These are phyloP conservation scores for Discoglossus pictus DNA, from an alignment of 2,797 vertebrate genomes.

Conservation along the genomic window DNA sequence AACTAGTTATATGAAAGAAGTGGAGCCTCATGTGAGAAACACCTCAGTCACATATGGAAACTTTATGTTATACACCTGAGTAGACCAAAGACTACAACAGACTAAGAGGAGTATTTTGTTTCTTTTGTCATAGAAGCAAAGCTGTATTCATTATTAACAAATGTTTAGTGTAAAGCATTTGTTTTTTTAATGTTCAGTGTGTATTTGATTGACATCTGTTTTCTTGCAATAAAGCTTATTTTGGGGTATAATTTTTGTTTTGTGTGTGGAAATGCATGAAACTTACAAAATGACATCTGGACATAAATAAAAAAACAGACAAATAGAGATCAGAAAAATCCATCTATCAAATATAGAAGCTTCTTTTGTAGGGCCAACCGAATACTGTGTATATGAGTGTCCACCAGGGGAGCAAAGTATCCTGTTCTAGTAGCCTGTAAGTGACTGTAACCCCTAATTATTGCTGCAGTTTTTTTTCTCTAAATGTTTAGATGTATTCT, in stretches of 20 bases:
- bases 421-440: too few species aligned
- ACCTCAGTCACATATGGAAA: constrained; percentile 55
- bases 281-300: too few species aligned
- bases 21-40: constrained; percentile 59
- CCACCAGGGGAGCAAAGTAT: too few species aligned
- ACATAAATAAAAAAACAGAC: too few species aligned
- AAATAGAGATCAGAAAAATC: too few species aligned
- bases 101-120: constrained; percentile 59
- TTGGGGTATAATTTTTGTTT: constrained; percentile 62
- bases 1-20: constrained; percentile 52
- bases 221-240: constrained; percentile 79
- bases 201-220: constrained; percentile 62
- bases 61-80: constrained; percentile 51
- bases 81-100: constrained; percentile 66
- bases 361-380: too few species aligned
- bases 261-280: too few species aligned
- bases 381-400: too few species aligned
- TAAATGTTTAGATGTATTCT: too few species aligned
- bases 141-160: constrained; percentile 66
- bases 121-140: constrained; percentile 54
- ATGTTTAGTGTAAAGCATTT: constrained; percentile 60
- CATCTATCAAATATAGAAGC: too few species aligned
- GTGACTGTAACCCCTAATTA: too few species aligned
- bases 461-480: too few species aligned
- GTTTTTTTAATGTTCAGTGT: constrained; percentile 63